phyloP scores from a whole-genome alignment of 2,113 vertebrate species.

The Catharus bicknelli region DNA sequence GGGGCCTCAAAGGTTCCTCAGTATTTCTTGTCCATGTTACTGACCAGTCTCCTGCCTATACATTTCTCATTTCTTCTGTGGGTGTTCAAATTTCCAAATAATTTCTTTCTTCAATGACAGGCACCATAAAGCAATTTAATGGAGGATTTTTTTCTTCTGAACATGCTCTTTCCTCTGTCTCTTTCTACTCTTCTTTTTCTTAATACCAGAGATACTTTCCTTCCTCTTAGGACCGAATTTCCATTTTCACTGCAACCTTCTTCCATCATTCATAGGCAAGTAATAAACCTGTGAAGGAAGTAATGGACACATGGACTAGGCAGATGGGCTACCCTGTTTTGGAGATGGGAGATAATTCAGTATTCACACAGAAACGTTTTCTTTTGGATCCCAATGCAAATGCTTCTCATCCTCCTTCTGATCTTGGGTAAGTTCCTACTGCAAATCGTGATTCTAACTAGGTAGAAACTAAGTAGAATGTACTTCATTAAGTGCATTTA shows the following conservation, averaged over 20 bases:
- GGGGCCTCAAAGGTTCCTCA: background rate
- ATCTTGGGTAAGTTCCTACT: conserved; percentile 74
- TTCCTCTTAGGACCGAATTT: background rate
- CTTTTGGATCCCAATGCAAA: conserved; percentile 85
- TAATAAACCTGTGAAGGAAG: conserved; percentile 76
- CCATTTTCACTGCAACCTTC: background rate
- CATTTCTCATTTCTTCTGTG: background rate
- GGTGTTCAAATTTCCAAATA: background rate
- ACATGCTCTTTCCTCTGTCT: background rate
- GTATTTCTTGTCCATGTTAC: background rate
- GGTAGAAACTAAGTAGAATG: background rate
- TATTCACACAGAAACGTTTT: conserved; percentile 84
- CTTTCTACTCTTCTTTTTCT: background rate
- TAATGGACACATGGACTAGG: conserved; percentile 96
- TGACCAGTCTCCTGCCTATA: background rate
- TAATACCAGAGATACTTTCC: background rate
- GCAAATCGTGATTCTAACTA: background rate
- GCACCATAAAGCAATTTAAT: background rate
- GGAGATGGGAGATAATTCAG: conserved; percentile 34
- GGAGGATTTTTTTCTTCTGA: background rate
- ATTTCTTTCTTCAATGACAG: background rate
- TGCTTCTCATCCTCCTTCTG: conserved; percentile 74
- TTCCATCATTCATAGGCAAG: conserved; percentile 78
- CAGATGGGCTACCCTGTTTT: conserved; percentile 97
- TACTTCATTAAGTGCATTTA: background rate